These are phyloP conservation scores for Globicephala melas DNA, from an alignment of 2,113 vertebrate genomes.

Conservation along the genomic window DNA sequence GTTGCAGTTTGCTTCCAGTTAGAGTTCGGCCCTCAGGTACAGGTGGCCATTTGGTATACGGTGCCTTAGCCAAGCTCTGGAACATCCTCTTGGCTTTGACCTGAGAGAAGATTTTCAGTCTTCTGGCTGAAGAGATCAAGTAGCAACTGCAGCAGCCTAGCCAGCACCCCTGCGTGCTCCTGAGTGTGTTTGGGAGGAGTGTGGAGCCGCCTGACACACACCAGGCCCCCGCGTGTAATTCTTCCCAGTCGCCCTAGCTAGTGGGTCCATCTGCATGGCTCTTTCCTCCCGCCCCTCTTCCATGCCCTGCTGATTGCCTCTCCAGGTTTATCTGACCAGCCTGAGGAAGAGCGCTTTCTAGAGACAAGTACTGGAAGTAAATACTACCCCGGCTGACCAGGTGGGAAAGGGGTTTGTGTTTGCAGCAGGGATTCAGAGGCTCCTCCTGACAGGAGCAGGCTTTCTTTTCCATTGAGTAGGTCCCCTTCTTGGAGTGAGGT, in stretches of 20 bases:
- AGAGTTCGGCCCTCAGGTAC: neutral
- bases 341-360: neutral
- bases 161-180: neutral
- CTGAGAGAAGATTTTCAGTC: neutral
- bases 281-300: neutral
- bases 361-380: neutral
- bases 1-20: neutral
- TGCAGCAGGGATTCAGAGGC: neutral
- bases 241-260: neutral
- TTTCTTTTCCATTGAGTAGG: neutral
- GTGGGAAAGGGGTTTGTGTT: neutral
- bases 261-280: rapidly evolving
- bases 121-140: neutral
- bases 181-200: neutral
- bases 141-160: neutral
- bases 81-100: neutral
- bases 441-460: neutral
- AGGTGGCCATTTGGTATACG: neutral
- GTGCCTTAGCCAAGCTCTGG: neutral
- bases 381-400: neutral
- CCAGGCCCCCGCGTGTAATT: neutral
- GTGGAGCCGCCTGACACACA: neutral
- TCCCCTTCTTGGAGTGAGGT: neutral
- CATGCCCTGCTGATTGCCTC: neutral
- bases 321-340: neutral